These are phyloP conservation scores for Melanostigma gelatinosum DNA, from an alignment of 2,113 vertebrate genomes.

Conservation along the genomic window DNA sequence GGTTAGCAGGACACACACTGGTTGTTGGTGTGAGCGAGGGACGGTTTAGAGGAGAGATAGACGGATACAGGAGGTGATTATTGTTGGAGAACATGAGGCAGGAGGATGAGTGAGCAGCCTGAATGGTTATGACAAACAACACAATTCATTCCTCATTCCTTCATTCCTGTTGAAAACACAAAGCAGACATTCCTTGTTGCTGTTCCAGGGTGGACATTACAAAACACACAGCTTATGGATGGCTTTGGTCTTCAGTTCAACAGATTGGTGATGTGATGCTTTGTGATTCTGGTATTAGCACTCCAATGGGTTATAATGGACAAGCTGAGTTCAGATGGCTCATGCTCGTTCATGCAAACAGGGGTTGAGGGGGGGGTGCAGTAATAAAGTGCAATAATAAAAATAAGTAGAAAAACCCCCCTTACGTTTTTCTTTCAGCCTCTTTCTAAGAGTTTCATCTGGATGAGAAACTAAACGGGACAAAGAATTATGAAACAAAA, in stretches of 20 bases:
- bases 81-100: constrained; percentile 64
- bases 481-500: constrained; percentile 71
- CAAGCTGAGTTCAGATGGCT: constrained; percentile 79
- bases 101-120: constrained; percentile 66
- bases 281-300: constrained; percentile 44
- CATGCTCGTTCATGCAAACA: constrained; percentile 89
- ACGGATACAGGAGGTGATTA: constrained; percentile 55
- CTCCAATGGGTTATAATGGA: constrained; percentile 69
- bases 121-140: constrained; percentile 65
- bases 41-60: constrained; percentile 39
- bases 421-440: constrained; percentile 99
- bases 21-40: constrained; percentile 52
- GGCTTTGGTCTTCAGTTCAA: constrained; percentile 12
- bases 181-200: constrained; percentile 60
- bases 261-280: constrained; percentile 18
- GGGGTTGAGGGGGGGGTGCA: constrained; percentile 67
- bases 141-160: constrained; percentile 70
- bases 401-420: constrained; percentile 72
- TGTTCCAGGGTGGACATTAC: constrained; percentile 26
- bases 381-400: constrained; percentile 57
- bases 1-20: constrained; percentile 61
- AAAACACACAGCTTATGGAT: constrained; percentile 18
- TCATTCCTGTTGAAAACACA: constrained; percentile 54
- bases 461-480: constrained; percentile 88
- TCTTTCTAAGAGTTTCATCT: constrained; percentile 98